phyloP scores from a whole-genome alignment of 2,113 vertebrate genomes.

The Strix aluco region DNA sequence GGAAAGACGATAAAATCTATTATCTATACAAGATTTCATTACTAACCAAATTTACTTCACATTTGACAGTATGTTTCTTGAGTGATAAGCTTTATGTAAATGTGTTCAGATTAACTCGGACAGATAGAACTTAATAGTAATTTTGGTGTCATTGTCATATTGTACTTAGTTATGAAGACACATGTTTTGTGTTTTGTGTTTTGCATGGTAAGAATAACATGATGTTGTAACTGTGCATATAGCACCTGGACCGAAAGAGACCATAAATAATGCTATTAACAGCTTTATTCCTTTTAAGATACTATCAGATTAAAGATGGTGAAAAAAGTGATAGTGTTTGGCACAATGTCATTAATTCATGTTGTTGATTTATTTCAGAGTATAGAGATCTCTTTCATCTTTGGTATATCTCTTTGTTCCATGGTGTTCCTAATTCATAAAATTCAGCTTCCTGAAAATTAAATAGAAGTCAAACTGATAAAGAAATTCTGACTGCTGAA shows the following conservation, averaged over 20 bases:
- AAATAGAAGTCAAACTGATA: neutral
- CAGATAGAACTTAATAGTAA: neutral
- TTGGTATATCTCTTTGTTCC: neutral
- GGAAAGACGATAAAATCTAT: neutral
- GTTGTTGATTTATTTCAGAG: neutral
- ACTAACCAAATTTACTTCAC: neutral
- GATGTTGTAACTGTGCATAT: neutral
- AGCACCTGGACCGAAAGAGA: neutral
- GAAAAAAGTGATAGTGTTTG: neutral
- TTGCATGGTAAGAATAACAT: neutral
- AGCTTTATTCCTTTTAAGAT: neutral
- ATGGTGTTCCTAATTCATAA: neutral
- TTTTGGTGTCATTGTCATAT: neutral
- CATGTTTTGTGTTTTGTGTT: neutral
- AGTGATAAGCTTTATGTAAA: neutral
- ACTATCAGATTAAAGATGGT: neutral
- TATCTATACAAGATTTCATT: neutral
- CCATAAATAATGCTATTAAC: neutral
- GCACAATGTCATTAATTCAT: neutral
- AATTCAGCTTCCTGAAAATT: neutral
- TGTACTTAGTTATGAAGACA: neutral
- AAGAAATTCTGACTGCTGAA: neutral
- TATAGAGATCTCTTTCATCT: neutral
- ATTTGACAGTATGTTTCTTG: neutral
- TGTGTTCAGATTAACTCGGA: neutral